Evolutionary conservation across 2,113 vertebrate species (phyloP).

Genomic region (Catharus bicknelli): DNA sequence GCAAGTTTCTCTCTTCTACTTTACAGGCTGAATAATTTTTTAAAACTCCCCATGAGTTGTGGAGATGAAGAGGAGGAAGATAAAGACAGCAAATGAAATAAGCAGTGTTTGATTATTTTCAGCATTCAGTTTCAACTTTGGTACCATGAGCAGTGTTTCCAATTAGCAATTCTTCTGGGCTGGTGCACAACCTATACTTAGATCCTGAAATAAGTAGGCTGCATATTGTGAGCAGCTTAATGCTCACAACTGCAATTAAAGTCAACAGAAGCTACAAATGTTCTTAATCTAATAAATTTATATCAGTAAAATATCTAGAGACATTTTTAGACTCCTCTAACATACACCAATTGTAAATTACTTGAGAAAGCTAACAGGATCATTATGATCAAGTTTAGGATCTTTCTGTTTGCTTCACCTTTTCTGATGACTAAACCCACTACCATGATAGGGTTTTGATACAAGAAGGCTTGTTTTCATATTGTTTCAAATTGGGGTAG

Average conservation of each 20-base stretch:
- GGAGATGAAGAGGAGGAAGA: not conserved
- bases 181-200: not conserved
- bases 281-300: constrained; percentile 1
- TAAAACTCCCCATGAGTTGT: not conserved
- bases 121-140: not conserved
- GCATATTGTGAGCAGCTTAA: not conserved
- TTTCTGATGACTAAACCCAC: not conserved
- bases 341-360: not conserved
- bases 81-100: not conserved
- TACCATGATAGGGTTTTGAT: not conserved
- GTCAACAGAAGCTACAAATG: not conserved
- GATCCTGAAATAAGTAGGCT: not conserved
- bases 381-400: not conserved
- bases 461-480: not conserved
- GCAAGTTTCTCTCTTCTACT: not conserved
- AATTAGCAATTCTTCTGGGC: not conserved
- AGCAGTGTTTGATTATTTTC: not conserved
- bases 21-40: not conserved
- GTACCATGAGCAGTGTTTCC: not conserved
- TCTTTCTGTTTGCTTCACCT: not conserved
- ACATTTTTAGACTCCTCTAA: not conserved
- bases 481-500: not conserved
- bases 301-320: not conserved
- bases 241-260: not conserved
- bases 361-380: not conserved